A percentile compares a stretch with the other conserved stretches of the same genome.
Evolutionary conservation across 2,113 vertebrate species (phyloP).

Genomic region (Nothoprocta perdicaria): DNA sequence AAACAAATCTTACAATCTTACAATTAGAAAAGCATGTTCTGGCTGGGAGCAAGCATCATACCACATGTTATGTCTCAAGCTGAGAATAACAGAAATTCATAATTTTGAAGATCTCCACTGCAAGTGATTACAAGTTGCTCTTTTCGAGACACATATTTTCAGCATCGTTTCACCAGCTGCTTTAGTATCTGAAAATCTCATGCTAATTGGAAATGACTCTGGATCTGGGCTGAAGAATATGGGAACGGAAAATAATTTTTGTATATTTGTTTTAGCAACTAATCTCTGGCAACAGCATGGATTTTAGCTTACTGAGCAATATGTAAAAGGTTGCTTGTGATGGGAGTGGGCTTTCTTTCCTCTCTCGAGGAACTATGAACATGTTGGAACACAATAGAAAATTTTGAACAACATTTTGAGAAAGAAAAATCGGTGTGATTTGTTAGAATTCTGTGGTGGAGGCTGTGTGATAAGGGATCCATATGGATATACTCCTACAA

Average conservation of each 20-base stretch:
- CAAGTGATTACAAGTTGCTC: not conserved
- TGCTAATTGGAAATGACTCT: not conserved
- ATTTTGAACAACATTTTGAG: slow-evolving; percentile 7
- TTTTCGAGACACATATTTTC: not conserved
- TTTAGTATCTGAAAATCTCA: not conserved
- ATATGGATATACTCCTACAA: slow-evolving; percentile 53
- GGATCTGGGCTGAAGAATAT: not conserved
- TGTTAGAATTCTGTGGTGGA: not conserved
- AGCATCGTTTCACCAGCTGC: not conserved
- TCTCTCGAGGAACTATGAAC: slow-evolving; percentile 39
- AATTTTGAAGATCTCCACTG: not conserved
- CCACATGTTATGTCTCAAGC: not conserved
- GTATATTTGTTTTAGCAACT: not conserved
- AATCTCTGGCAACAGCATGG: not conserved
- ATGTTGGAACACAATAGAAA: slow-evolving; percentile 16
- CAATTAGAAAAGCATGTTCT: not conserved
- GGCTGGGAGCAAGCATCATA: not conserved
- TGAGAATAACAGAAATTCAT: not conserved
- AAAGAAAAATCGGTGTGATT: not conserved
- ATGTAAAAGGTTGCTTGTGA: not conserved
- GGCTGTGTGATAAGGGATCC: slow-evolving; percentile 25
- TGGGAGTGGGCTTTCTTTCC: not conserved
- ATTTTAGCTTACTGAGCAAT: slow-evolving; percentile 5
- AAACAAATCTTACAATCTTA: not conserved
- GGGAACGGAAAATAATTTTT: not conserved